Conservation (phyloP, 1,140 invertebrate genomes). For the Brachionus manjavacas region DNA sequence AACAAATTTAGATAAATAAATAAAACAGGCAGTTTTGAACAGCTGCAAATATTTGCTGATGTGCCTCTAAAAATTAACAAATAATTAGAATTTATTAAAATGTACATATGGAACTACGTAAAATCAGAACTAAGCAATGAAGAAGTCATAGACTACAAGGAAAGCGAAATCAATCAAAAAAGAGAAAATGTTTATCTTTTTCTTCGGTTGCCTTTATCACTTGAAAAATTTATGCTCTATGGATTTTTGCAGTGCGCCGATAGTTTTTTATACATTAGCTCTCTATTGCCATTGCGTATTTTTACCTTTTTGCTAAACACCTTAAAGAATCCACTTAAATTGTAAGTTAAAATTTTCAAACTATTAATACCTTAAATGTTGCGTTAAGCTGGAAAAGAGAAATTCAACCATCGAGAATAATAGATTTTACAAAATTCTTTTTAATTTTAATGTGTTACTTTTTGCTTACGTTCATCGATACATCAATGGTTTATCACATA, state of each 20-base stretch:
- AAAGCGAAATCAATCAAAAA: conserved; percentile 34
- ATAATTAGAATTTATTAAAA: neutral
- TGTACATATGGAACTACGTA: conserved; percentile 38
- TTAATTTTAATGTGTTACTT: neutral
- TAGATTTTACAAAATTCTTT: conserved; percentile 18
- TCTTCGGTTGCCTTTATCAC: conserved; percentile 5
- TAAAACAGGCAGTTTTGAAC: neutral
- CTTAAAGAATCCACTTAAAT: neutral
- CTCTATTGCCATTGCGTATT: conserved; percentile 89
- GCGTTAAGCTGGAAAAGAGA: neutral
- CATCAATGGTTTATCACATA: conserved; percentile 71
- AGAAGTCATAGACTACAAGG: neutral
- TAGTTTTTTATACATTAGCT: conserved; percentile 94
- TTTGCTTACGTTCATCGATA: conserved; percentile 22
- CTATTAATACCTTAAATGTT: too few relatives aligned
- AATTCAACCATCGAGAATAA: conserved; percentile 1
- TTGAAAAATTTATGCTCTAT: conserved; percentile 75
- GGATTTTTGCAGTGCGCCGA: conserved; percentile 95
- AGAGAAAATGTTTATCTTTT: conserved; percentile 40
- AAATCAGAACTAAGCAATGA: conserved; percentile 10
- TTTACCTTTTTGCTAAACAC: conserved; percentile 58
- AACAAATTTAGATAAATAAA: neutral
- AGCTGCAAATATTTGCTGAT: neutral
- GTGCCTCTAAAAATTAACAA: neutral
- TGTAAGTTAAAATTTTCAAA: neutral